phyloP scores from a whole-genome alignment of 2,888 invertebrate species.

The Hyposoter dolosus region DNA sequence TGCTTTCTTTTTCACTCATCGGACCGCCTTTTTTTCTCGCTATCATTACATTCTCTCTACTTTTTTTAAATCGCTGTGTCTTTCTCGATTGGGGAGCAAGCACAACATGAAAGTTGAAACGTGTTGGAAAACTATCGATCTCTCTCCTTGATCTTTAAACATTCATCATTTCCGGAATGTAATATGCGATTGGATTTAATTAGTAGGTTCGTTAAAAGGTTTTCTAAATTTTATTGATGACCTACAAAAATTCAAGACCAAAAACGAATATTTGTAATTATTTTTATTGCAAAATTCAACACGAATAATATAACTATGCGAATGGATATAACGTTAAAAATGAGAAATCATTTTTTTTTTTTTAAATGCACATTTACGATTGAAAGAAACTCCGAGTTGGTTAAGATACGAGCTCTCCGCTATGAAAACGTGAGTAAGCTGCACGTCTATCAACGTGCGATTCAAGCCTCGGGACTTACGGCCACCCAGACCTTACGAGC shows the following conservation, averaged over 20 bases:
- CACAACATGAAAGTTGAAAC: not conserved
- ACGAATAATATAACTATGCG: not conserved
- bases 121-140: constrained; percentile 5
- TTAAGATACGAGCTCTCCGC: not conserved
- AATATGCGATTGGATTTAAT: constrained; percentile 4
- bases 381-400: not conserved
- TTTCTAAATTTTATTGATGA: not conserved
- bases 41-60: not conserved
- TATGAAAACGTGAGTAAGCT: constrained; percentile 26
- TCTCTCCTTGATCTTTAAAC: not conserved
- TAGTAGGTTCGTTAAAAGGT: not conserved
- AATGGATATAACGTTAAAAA: not conserved
- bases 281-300: not conserved
- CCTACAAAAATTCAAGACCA: not conserved
- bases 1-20: not conserved
- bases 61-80: not conserved
- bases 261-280: not conserved
- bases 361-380: not conserved
- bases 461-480: constrained; percentile 35
- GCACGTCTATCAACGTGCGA: constrained; percentile 53
- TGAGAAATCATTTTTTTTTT: not conserved
- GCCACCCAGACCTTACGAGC: constrained; percentile 56
- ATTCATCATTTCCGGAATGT: constrained; percentile 26
- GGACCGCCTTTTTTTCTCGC: not conserved
- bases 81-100: constrained; percentile 37